Base-by-base conservation (phyloP, 2,113 vertebrate species). In the Craseonycteris thonglongyai region DNA sequence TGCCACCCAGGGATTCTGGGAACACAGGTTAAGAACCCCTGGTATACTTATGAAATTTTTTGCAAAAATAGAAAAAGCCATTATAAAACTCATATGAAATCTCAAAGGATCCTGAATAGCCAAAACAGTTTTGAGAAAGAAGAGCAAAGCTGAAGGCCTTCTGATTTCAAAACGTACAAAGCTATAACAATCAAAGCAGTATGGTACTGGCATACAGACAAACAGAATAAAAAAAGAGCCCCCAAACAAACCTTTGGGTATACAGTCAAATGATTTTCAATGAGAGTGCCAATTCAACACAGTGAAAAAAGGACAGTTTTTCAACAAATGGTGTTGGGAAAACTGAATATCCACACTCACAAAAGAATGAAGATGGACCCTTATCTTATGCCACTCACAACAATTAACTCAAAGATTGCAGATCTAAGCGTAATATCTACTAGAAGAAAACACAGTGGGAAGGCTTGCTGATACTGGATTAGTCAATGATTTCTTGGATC, bases 111-210 rank as follows among this genome's bases (percentile, higher is more conserved):
- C 19, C 33, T 42, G 30, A 79, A 24, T 42, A 85, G 21, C 38
- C n/a, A 72, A 85, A 65, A 69, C 2, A 69, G 65, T 42, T 35
- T 79, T 49, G 45, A 89, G n/a, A 93, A 84, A 79, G 42, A 88
- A 87, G 49, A 94, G 78, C 45, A 90, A 45, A 90, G 30, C 30
- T 65, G 33, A 33, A 56, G 45, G 42, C 12, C 11, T 71, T 19
- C n/a, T 93, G 38, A 30, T 47, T 79, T 95, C 54, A 83, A 89
- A 88, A 79, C 71, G 30, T 86, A 58, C 30, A 72, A 93, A 66
- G 47, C 15, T 65, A 63, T 2, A 47, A 26, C 78, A 72, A 85
- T 54, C 18, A 90, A 71, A 85, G 79, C 26, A 47, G 24, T 47
- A 81, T 82, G 45, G 18, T 33, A 47, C 15, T 45, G 47, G 26